Percentiles rank a stretch among this genome's conserved stretches.
Conservation (phyloP, 2,888 invertebrate genomes). For the Phortica okadai region DNA sequence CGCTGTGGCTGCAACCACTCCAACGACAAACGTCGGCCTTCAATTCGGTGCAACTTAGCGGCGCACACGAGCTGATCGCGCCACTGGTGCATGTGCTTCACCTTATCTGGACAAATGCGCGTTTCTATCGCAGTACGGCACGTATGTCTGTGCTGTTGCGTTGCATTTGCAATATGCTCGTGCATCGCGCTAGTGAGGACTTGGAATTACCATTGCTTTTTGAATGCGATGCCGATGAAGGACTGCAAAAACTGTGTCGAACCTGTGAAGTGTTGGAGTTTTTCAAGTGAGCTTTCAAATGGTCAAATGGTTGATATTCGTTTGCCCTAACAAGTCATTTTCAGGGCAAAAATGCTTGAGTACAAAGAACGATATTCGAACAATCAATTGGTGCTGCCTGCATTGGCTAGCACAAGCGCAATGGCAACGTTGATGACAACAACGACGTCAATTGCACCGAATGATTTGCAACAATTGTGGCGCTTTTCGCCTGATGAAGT, state of each 20-base stretch:
- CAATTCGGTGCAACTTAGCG: constrained; percentile 84
- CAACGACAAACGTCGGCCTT: constrained; percentile 77
- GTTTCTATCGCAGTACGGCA: constrained; percentile 83
- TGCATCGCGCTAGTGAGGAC: constrained; percentile 85
- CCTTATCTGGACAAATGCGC: constrained; percentile 90
- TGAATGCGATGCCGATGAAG: constrained; percentile 88
- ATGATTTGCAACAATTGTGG: constrained; percentile 81
- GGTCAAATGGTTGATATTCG: neutral
- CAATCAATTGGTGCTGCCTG: constrained; percentile 60
- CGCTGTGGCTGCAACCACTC: constrained; percentile 87
- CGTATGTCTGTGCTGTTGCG: constrained; percentile 85
- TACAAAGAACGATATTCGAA: constrained; percentile 69
- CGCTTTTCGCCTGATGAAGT: constrained; percentile 85
- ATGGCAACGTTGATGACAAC: constrained; percentile 77
- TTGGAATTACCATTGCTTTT: constrained; percentile 89
- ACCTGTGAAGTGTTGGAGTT: constrained; percentile 78
- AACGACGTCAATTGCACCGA: constrained; percentile 76
- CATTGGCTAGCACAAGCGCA: constrained; percentile 39
- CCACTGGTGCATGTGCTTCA: constrained; percentile 91
- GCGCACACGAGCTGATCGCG: constrained; percentile 80
- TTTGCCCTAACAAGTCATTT: neutral
- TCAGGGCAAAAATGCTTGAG: constrained; percentile 65
- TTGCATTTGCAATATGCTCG: constrained; percentile 89
- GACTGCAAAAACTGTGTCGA: constrained; percentile 80
- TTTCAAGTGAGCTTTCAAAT: constrained; percentile 78